phyloP scores from a whole-genome alignment of 1,140 invertebrate species.

The Hyles vespertilio region DNA sequence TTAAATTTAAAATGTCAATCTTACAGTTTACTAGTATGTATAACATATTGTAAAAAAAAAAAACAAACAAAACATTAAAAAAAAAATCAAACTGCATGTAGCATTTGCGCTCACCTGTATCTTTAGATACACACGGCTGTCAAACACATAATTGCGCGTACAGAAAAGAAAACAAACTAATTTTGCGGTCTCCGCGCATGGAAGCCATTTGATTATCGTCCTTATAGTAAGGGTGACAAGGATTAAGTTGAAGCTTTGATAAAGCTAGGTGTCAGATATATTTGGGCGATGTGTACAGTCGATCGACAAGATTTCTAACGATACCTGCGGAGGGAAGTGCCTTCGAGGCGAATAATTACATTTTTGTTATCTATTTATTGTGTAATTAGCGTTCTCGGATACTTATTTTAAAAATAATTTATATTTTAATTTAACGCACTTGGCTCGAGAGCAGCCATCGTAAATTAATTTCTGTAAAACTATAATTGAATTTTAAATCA shows the following conservation, averaged over 20 bases:
- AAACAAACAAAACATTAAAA: too few species aligned
- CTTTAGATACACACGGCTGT: constrained; percentile 52
- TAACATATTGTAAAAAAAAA: too few species aligned
- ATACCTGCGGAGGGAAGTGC: constrained; percentile 46
- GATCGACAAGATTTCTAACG: constrained; percentile 63
- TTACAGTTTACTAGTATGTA: too few species aligned
- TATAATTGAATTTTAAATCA: neutral
- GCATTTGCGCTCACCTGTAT: constrained; percentile 42
- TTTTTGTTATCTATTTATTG: constrained; percentile 30
- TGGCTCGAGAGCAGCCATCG: too few species aligned
- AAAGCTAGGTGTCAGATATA: constrained; percentile 15
- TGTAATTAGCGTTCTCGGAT: constrained; percentile 1
- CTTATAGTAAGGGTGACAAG: constrained; percentile 28
- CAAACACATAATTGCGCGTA: constrained; percentile 72
- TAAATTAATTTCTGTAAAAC: neutral
- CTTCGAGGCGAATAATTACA: constrained; percentile 41
- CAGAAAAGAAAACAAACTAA: constrained; percentile 51
- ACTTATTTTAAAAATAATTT: constrained; percentile 1
- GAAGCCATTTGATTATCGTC: constrained; percentile 19
- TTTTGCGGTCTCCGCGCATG: constrained; percentile 25
- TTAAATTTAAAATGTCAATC: too few species aligned
- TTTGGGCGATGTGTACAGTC: constrained; percentile 45
- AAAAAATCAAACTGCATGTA: too few species aligned
- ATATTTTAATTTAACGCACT: too few species aligned
- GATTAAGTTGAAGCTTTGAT: constrained; percentile 9